A percentile compares a stretch with the other conserved stretches of the same genome.
These are phyloP conservation scores for Globia sparganii DNA, from an alignment of 2,888 invertebrate genomes.

Conservation along the genomic window DNA sequence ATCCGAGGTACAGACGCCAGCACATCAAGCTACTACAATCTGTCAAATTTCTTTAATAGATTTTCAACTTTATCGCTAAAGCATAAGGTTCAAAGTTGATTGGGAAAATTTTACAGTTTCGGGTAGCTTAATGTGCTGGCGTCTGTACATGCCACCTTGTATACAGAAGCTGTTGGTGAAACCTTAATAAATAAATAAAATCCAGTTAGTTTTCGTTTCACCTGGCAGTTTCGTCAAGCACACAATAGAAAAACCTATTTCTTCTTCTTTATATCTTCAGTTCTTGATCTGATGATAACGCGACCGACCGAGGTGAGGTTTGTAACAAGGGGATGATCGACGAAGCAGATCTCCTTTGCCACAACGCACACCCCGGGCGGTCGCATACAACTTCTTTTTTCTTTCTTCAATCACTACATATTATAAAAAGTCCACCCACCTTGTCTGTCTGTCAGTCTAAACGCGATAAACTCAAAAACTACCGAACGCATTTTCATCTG, in stretches of 20 bases:
- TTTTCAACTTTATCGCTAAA: too few relatives aligned
- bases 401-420: conserved; percentile 41
- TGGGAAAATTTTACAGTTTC: too few relatives aligned
- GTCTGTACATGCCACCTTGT: too few relatives aligned
- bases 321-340: conserved; percentile 92
- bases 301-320: conserved; percentile 91
- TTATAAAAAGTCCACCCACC: not conserved
- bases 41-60: too few relatives aligned
- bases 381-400: conserved; percentile 62
- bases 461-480: not conserved
- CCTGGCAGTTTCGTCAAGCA: not conserved
- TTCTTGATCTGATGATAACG: conserved; percentile 63
- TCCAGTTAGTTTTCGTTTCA: not conserved
- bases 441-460: not conserved
- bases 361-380: conserved; percentile 92
- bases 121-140: too few relatives aligned
- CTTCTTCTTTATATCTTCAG: conserved; percentile 28
- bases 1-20: too few relatives aligned
- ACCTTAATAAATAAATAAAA: not conserved
- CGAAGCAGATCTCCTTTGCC: conserved; percentile 91
- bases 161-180: not conserved
- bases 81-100: too few relatives aligned
- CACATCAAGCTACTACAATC: too few relatives aligned
- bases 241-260: not conserved
- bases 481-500: not conserved